Base-by-base conservation (phyloP, 2,888 invertebrate genomes). In the Monoplex corrugatus region DNA sequence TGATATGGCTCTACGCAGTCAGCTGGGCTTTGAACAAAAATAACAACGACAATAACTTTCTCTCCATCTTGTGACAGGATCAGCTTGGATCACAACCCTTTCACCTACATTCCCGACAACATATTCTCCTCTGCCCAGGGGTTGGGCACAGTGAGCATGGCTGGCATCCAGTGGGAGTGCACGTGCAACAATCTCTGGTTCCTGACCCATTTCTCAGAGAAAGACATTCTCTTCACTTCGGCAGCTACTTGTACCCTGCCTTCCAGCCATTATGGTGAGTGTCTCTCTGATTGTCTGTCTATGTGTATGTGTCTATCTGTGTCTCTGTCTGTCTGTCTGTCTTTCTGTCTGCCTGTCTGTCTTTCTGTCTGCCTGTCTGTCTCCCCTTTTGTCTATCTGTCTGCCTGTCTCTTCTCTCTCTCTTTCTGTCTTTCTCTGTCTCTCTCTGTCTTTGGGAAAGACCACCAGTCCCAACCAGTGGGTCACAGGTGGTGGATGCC, bases 181-280 rank as follows among this genome's bases (percentile, higher is more conserved):
- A 89, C 89, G 28, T 89, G 89, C 57, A 86, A 78, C 57, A 89
- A 89, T 86, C 68, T 89, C 43, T 89, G 89, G 89, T 89, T 86
- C 63, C 40, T 86, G 43, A 40, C 78, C 8, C 38, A 80, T 32
- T 86, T 89, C 78, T n/a, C 3, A 10, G 32, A 50, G n/a, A 80
- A 86, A 8, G 32, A 78, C 57, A 86, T 89, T 44, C 35, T 38
- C 63, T 75, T 89, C 35, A 86, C 44, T 44, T 86, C 86, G 6
- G 82, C 86, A 35, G 35, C 75, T 45, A 86, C 78, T 63, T 89
- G 86, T 68, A 78, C 57, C 38, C 35, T 38, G 2, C 44, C 72
- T 19, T 44, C 86, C 10, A 80, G 86, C 80, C 80, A 82, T 38
- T 68, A 45, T 40, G 40, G 57, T 78, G 43, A 80, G 63, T n/a